Evolutionary conservation across 2,113 vertebrate genomes (phyloP), one percentile per base, ranked within the genome.

Genomic region (Anhinga rufa): DNA sequence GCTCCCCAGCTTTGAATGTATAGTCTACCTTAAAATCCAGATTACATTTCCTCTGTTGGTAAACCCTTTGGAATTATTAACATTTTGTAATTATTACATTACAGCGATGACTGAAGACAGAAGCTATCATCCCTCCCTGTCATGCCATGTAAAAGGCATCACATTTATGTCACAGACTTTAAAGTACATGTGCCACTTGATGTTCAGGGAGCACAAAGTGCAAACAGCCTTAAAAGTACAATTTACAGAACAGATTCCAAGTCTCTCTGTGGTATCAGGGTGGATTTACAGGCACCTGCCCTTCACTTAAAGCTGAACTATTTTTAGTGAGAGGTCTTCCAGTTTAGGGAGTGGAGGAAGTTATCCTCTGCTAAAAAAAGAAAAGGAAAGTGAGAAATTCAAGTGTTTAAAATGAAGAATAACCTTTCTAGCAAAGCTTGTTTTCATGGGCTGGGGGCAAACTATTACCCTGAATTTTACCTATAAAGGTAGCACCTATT

Each of bases 1-100:
- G 24, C 12, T 76, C 31, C 21, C 22, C n/a, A 70, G 31, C n/a
- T 74, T 88, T 81, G 48, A 62, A 62, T 29, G 24, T 34, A 28
- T 2, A 42, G 52, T 46, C 75, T 54, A 21, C 34, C 17, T 83
- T 83, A 77, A 91, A 93, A 74, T 62, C 29, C 51, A 48, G 36
- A 57, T 64, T 55, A 66, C 24, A 57, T 76, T 66, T 65, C 49
- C 17, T 86, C 46, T 81, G 48, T 75, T 12, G 20, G 42, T 83
- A 94, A 97, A 77, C 16, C 34, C 68, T 79, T 75, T 88, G 69
- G 70, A 96, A 93, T 90, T 90, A 90, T 90, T 90, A 90, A 46
- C 22, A 71, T 93, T 91, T 78, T 87, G 36, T 82, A 91, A 85
- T 89, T 84, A 92, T 40, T 85, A 58, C 25, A n/a, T 38, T 85